Percentiles rank a stretch among this genome's conserved stretches.
phyloP scores from a whole-genome alignment of 1,140 invertebrate species.

The Drosophila truncata region DNA sequence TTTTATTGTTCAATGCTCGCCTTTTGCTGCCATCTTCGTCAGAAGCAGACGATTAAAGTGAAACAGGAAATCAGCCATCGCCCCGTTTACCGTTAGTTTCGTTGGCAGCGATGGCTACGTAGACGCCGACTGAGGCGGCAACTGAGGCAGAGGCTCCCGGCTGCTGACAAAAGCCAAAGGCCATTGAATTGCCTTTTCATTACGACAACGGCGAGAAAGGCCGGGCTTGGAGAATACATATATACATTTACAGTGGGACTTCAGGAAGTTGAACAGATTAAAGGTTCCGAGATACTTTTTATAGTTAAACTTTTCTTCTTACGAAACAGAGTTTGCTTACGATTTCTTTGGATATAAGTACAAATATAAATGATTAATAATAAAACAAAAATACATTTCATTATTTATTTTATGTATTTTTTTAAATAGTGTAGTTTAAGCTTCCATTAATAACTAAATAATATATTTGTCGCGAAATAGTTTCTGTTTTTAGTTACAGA shows the following conservation, averaged over 20 bases:
- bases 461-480: not conserved
- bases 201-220: conserved; percentile 35
- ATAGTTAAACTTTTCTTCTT: no score
- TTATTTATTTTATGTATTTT: no score
- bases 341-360: no score
- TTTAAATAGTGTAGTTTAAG: no score
- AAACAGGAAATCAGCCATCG: conserved; percentile 61
- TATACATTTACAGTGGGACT: not conserved
- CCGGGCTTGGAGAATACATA: conserved; percentile 17
- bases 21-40: conserved; percentile 42
- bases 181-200: conserved; percentile 80
- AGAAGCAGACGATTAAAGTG: conserved; percentile 47
- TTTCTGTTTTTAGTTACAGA: not conserved
- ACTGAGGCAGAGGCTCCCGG: conserved; percentile 20
- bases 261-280: no score
- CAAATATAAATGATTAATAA: no score
- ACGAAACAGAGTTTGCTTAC: no score
- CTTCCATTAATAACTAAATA: not conserved
- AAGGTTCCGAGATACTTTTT: not conserved
- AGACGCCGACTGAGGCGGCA: not conserved
- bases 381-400: no score
- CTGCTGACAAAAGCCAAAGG: conserved; percentile 61
- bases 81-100: conserved; percentile 62
- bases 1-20: conserved; percentile 64
- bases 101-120: conserved; percentile 9